Conservation (phyloP, 2,797 vertebrate species). For the Xenentodon cancila region DNA sequence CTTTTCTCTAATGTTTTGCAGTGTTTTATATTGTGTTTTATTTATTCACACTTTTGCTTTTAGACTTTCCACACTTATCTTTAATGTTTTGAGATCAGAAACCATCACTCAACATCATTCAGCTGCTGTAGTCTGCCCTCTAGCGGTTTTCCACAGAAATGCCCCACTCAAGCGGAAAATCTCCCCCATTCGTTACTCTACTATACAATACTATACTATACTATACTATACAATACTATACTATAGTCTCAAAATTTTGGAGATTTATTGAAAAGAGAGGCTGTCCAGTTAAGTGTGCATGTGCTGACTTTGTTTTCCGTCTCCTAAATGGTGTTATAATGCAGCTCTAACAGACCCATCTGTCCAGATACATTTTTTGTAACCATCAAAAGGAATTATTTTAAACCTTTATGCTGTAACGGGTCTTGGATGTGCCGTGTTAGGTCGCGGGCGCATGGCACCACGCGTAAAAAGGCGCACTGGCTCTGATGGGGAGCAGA, state of each 20-base stretch:
- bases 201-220: too few species aligned
- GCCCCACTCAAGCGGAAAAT: not conserved
- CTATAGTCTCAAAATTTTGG: too few species aligned
- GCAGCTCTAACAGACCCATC: not conserved
- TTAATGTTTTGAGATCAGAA: not conserved
- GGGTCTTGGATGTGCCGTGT: not conserved
- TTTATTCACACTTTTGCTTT: too few species aligned
- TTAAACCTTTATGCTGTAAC: too few species aligned
- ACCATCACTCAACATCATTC: constrained; percentile 33
- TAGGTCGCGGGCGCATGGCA: constrained; percentile 24
- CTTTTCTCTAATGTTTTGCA: too few species aligned
- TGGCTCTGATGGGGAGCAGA: not conserved
- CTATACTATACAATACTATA: too few species aligned
- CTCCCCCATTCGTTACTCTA: not conserved
- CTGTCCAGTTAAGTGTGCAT: not conserved
- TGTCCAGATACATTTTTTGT: not conserved
- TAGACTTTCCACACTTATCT: too few species aligned
- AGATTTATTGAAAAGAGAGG: too few species aligned
- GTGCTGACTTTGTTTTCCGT: constrained; percentile 24
- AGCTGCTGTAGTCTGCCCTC: constrained; percentile 65
- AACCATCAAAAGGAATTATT: not conserved
- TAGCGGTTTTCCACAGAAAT: constrained; percentile 55
- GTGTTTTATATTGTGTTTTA: too few species aligned
- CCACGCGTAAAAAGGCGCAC: constrained; percentile 46
- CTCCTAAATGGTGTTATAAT: not conserved